Conservation (phyloP, 2,113 vertebrate species). For the Setophaga kirtlandii region DNA sequence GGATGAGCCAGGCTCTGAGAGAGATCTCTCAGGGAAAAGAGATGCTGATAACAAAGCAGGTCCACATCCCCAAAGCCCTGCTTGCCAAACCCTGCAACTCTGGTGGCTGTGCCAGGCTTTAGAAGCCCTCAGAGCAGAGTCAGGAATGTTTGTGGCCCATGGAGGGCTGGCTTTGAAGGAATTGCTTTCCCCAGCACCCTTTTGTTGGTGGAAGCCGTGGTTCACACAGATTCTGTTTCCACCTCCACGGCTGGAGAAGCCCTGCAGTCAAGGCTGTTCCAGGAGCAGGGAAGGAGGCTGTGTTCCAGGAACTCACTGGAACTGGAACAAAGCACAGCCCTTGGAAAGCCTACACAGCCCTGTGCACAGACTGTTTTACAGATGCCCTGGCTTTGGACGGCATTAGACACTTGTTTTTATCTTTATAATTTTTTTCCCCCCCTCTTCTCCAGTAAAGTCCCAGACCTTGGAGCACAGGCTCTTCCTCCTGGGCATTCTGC, state of each 20-base stretch:
- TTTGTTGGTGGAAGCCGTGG: neutral
- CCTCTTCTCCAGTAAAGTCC: neutral
- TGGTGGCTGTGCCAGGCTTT: constrained; percentile 24
- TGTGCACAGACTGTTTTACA: constrained; percentile 54
- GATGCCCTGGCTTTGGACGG: constrained; percentile 57
- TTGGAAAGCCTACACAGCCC: constrained; percentile 64
- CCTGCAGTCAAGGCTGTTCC: constrained; percentile 60
- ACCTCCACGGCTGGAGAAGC: constrained; percentile 61
- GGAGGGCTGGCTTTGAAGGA: constrained; percentile 35
- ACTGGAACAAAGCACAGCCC: constrained; percentile 68
- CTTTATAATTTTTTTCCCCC: neutral
- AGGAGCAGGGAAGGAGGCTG: constrained; percentile 64
- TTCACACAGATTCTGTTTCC: constrained; percentile 49
- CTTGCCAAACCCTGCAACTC: neutral
- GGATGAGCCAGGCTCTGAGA: neutral
- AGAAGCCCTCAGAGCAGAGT: neutral
- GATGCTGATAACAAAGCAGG: constrained; percentile 15
- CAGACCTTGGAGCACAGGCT: neutral
- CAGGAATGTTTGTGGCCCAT: neutral
- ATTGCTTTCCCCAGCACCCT: neutral
- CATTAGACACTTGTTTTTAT: constrained; percentile 51
- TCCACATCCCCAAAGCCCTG: neutral
- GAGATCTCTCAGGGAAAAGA: constrained; percentile 25
- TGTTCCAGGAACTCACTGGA: constrained; percentile 68
- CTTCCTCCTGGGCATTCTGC: constrained; percentile 28